Evolutionary conservation across 1,140 invertebrate species (phyloP), one percentile per base, ranked within the genome.

Genomic region (Gonioctena quinquepunctata): DNA sequence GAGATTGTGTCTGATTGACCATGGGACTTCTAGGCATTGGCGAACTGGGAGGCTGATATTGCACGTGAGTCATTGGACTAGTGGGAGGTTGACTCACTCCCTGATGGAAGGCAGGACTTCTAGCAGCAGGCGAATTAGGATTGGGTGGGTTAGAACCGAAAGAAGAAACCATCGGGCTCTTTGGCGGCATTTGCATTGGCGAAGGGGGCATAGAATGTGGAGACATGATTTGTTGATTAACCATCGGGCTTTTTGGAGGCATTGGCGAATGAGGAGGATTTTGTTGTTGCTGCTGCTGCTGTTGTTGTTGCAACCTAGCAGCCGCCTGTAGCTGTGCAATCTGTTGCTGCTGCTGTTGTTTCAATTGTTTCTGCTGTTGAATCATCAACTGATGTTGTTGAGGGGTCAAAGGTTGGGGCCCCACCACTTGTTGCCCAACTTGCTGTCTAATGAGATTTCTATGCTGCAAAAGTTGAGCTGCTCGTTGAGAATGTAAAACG

Each of bases 111-210:
- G 87, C 86, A 2, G 90, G 89, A 74, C 89, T 91, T 21, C 90
- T 84, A 3, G 89, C 86, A 76, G 90, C 84, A 0, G 91, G 91
- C 0, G 90, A 92, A 54, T 84, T 86, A 1, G 90, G 89, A 16
- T 88, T 88, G 59, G 89, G 89, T 65, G 70, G 76, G 27, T 85
- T 85, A 81, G 84, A 84, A 54, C 57, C 67, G 56, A 68, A 76
- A 13, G 60, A 68, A 57, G 50, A 22, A 26, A 79, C 61, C 77
- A 80, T 78, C 0, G 81, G 80, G 64, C 77, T 80, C 50, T 72
- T 77, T n/a, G 79, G 79, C 21, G 83, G 83, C 65, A 83, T 83
- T 28, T 66, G 63, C 21, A 67, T 67, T 2, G 84, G 84, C 11
- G 82, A 82, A 70, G 88, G 85, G 27, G 87, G 86, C 59, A 88